Evolutionary conservation across 2,888 invertebrate genomes (phyloP).

Genomic region (Hemicrepidius hirtus): DNA sequence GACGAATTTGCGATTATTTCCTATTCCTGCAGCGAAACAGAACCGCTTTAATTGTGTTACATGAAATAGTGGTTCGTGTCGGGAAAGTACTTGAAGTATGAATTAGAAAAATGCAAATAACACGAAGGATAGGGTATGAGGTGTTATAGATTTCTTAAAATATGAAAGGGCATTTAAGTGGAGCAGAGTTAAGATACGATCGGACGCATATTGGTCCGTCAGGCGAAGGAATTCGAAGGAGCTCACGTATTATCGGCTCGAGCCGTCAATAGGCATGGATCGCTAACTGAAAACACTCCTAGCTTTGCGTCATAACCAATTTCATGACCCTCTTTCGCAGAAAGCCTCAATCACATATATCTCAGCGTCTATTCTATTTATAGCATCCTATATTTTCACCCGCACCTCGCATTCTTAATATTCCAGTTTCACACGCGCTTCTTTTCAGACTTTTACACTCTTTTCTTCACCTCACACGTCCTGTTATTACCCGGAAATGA

Average conservation of each 20-base stretch:
- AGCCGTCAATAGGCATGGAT: constrained; percentile 64
- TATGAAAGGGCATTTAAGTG: constrained; percentile 51
- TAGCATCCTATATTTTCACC: constrained; percentile 63
- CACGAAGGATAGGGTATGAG: constrained; percentile 21
- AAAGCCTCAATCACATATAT: constrained; percentile 67
- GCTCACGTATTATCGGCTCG: constrained; percentile 66
- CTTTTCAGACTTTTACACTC: constrained; percentile 59
- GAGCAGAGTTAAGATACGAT: constrained; percentile 47
- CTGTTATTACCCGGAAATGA: constrained; percentile 63
- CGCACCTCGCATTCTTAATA: constrained; percentile 65
- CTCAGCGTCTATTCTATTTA: constrained; percentile 67
- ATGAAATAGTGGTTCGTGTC: constrained; percentile 21
- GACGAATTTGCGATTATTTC: too few relatives aligned
- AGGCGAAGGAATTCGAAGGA: constrained; percentile 65
- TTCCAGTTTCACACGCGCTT: constrained; percentile 60
- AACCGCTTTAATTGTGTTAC: too few relatives aligned
- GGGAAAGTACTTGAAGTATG: constrained; percentile 5
- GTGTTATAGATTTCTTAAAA: constrained; percentile 51
- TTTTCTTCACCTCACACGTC: constrained; percentile 63
- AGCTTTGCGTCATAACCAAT: constrained; percentile 66
- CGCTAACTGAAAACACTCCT: constrained; percentile 66
- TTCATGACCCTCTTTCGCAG: constrained; percentile 62
- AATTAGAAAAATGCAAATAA: constrained; percentile 20
- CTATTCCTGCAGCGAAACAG: too few relatives aligned
- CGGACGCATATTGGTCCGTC: constrained; percentile 65